Base-by-base conservation (phyloP, 2,888 invertebrate genomes). In the Sphinx pinastri region DNA sequence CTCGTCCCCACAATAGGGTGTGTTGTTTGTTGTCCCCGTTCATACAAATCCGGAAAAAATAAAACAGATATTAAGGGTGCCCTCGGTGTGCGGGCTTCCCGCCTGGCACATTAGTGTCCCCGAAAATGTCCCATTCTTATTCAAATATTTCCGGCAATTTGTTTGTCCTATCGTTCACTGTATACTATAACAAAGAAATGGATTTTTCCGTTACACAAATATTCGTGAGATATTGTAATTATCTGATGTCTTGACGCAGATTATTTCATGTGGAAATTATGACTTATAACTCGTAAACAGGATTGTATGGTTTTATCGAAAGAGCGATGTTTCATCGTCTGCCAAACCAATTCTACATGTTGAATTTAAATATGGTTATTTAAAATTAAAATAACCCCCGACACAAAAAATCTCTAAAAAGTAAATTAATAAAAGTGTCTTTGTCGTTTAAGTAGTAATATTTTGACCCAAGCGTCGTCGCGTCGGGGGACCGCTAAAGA, bases 111-210 rank as follows among this genome's bases (percentile, higher is more conserved):
- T 93, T 93, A 93, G 91, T 91, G 87, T 84, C 85, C 88, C 87
- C 83, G 80, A 88, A 88, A 92, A 89, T 86, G 86, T 86, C 84
- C 91, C 90, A 92, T 92, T 94, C 89, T 91, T 90, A 93, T 93
- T 93, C 91, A 93, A 94, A 94, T 92, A 91, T 91, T 92, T 92
- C 90, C 90, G 88, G 89, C 90, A 91, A 91, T 92, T 93, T 91
- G 91, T 92, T 92, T 89, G 87, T 88, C 84, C 89, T 88, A 88
- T 90, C 90, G 84, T 88, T 88, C 84, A 86, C 80, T 81, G 83
- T 83, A 83, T 81, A 84, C 82, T 88, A 84, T 84, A 84, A 83
- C 82, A 81, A 80, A 80, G 81, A 76, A 81, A 85, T 79, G 75
- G 79, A 80, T 81, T 79, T 76, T 83, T 81, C 79, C 80, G 76